Evolutionary conservation across 2,888 invertebrate species (phyloP), one percentile per base, ranked within the genome.

Genomic region (Sphinx pinastri): DNA sequence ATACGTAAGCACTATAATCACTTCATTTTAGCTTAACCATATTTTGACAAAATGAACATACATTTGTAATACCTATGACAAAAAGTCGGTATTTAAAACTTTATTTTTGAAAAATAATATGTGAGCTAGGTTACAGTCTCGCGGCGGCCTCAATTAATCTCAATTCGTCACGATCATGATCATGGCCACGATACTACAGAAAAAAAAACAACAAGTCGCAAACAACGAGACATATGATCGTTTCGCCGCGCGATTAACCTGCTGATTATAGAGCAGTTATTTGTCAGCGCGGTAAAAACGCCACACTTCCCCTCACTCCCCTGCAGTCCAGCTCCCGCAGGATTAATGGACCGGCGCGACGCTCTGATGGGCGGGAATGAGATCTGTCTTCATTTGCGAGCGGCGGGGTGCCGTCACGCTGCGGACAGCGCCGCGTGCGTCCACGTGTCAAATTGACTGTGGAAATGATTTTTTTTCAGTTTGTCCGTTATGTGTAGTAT

Each of bases 341-440:
- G 75, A 79, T 76, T 81, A 81, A 81, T 81, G 80, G 75, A 70
- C 70, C 77, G 74, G 71, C 73, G 75, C 68, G 74, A 66, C 75
- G 77, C 76, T 74, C 76, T 76, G 76, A 76, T 77, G 79, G 77
- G 71, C 78, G 71, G 70, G 72, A 71, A 76, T 76, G 72, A 76
- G 75, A 79, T 80, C 77, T 55, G 71, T 81, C 77, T 81, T 79
- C 77, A 79, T 81, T 77, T 76, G 68, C 71, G 66, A 67, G 55
- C 63, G 70, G 54, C 38, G 54, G 69, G 54, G 16, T 16, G 16
- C 54, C 6, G 16, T 16, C 11, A 55, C 54, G 55, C 19, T 38
- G 38, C 59, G 31, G 38, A 49, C 16, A 63, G 67, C 31, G 68
- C 51, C 49, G n/a, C 68, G 71, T 68, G 58, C 51, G 51, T 51